A percentile compares a stretch with the other conserved stretches of the same genome.
These are phyloP conservation scores for Seriola aureovittata DNA, from an alignment of 2,113 vertebrate genomes.

Conservation along the genomic window DNA sequence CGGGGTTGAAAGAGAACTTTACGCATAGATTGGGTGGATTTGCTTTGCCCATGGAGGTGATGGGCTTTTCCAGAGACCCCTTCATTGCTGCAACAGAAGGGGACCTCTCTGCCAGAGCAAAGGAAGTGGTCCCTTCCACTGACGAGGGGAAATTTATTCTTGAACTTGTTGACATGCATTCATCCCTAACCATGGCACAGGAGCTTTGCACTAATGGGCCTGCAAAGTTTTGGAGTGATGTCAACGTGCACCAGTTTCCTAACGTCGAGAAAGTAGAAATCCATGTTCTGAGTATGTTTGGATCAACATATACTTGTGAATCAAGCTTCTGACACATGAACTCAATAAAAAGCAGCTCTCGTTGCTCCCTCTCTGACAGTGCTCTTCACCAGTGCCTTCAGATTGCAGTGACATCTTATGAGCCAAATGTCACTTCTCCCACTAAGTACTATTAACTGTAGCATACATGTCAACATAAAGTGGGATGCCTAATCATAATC, in stretches of 20 bases:
- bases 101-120: too few species aligned
- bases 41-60: background rate
- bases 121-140: background rate
- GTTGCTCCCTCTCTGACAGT: background rate
- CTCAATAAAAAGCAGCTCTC: background rate
- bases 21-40: background rate
- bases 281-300: background rate
- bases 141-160: background rate
- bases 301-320: background rate
- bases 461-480: background rate
- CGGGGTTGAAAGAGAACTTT: conserved; percentile 1
- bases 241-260: too few species aligned
- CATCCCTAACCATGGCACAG: too few species aligned
- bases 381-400: background rate
- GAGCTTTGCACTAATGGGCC: too few species aligned
- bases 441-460: background rate
- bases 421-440: background rate
- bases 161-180: background rate
- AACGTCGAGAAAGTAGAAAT: too few species aligned
- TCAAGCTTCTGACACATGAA: background rate
- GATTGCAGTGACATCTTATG: background rate
- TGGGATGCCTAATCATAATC: background rate
- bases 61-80: background rate
- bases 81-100: background rate
- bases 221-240: too few species aligned